A percentile compares a stretch with the other conserved stretches of the same genome.
Conservation (phyloP, 2,797 vertebrate genomes). For the Neopelma chrysocephalum region DNA sequence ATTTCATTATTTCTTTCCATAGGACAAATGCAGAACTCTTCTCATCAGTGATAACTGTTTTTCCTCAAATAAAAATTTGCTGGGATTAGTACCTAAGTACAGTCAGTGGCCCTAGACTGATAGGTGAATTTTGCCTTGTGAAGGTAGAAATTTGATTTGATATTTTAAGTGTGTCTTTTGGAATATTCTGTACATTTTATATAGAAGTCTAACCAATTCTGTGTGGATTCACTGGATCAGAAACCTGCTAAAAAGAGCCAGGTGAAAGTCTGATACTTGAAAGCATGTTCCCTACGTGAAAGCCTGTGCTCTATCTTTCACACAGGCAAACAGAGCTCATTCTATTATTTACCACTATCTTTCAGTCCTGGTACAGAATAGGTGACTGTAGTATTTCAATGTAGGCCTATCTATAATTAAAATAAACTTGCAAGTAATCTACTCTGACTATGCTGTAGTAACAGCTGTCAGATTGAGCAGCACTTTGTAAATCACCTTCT, state of each 20-base stretch:
- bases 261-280: background rate
- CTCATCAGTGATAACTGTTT: background rate
- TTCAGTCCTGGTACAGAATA: background rate
- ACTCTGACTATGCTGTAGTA: slow-evolving; percentile 29
- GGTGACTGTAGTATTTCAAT: background rate
- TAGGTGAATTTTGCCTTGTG: background rate
- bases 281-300: background rate
- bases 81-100: background rate
- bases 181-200: background rate
- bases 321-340: background rate
- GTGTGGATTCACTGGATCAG: background rate
- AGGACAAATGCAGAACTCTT: background rate
- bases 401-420: background rate
- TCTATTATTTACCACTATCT: background rate
- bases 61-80: background rate
- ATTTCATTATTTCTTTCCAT: background rate
- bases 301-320: background rate
- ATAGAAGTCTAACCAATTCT: background rate
- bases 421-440: slow-evolving; percentile 4
- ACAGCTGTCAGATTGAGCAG: slow-evolving; percentile 24
- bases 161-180: background rate
- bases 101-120: background rate
- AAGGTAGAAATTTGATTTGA: background rate
- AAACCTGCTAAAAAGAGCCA: background rate
- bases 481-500: slow-evolving; percentile 31